Base-by-base conservation (phyloP, 2,113 vertebrate genomes). In the Mastomys natalensis region DNA sequence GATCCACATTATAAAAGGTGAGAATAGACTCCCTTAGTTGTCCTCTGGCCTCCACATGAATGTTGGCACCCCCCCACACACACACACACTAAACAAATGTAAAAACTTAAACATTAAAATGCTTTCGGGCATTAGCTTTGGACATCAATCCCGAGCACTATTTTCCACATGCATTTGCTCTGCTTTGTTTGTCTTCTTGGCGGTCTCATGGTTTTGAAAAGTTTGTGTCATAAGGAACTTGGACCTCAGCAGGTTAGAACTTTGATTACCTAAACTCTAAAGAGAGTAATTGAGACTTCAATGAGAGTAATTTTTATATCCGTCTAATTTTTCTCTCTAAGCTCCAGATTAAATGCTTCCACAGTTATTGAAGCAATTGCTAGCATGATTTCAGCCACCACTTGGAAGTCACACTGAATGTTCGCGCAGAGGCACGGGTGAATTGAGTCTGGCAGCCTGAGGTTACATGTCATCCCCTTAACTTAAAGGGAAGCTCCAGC, bases 221-320 rank as follows among this genome's bases (percentile, higher is more conserved):
- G 17, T 58, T 82, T 48, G 7, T 24, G 51, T 80, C 77, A 92
- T 80, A 90, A 88, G 29, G 3, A 72, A 86, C 5, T 86, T 88
- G 70, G 62, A 34, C 62, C 26, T 2, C 15, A 7, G 58, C 37
- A 16, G 37, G n/a, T 88, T 88, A 77, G 77, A 95, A 70, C 22
- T 87, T 87, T 87, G 31, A 43, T 97, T 90, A 60, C 64, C 90
- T 93, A 92, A 96, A 84, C 7, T 95, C 73, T 62, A 34, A 78
- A 45, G 53, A 58, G 62, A 93, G 37, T 45, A 84, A 68, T 58
- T 68, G 31, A 92, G 43, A 21, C 73, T 90, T 97, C 91, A 84
- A 26, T 85, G 78, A 90, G 82, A 80, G 21, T 87, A 58, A 87
- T 66, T 80, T 89, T 89, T 78, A 53, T 72, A 70, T 87, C 70